Conservation (phyloP, 2,888 invertebrate genomes). For the Mesodorylaimus sp. region DNA sequence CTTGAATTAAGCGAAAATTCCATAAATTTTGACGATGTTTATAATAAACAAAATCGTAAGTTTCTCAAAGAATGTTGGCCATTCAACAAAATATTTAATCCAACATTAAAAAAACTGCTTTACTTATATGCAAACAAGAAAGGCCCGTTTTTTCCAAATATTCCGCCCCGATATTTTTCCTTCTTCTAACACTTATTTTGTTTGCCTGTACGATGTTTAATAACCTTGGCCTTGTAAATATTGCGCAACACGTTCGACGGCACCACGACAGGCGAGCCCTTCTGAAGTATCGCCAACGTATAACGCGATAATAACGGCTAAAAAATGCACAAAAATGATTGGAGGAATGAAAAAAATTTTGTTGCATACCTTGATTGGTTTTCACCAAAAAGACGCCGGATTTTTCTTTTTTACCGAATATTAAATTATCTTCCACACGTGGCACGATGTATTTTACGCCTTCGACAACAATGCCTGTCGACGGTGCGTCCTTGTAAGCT, state of each 20-base stretch:
- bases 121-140: too few relatives aligned
- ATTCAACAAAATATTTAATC: too few relatives aligned
- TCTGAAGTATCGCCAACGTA: slow-evolving; percentile 24
- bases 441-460: slow-evolving; percentile 28
- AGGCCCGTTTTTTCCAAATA: too few relatives aligned
- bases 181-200: too few relatives aligned
- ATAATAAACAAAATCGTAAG: too few relatives aligned
- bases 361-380: slow-evolving; percentile 19
- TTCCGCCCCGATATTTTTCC: too few relatives aligned
- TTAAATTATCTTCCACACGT: slow-evolving; percentile 24
- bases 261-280: slow-evolving; percentile 20
- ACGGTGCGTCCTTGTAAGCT: slow-evolving; percentile 14
- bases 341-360: neutral
- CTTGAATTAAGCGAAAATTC: too few relatives aligned
- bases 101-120: too few relatives aligned
- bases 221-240: slow-evolving; percentile 14
- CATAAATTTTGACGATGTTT: too few relatives aligned
- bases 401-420: slow-evolving; percentile 28
- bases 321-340: slow-evolving; percentile 8
- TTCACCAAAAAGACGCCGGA: slow-evolving; percentile 26
- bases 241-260: slow-evolving; percentile 22
- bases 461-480: slow-evolving; percentile 8
- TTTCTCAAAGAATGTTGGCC: too few relatives aligned
- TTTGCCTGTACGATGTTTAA: too few relatives aligned
- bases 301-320: slow-evolving; percentile 24